A percentile compares a stretch with the other conserved stretches of the same genome.
phyloP scores from a whole-genome alignment of 2,888 invertebrate genomes.

The Clivina fossor region DNA sequence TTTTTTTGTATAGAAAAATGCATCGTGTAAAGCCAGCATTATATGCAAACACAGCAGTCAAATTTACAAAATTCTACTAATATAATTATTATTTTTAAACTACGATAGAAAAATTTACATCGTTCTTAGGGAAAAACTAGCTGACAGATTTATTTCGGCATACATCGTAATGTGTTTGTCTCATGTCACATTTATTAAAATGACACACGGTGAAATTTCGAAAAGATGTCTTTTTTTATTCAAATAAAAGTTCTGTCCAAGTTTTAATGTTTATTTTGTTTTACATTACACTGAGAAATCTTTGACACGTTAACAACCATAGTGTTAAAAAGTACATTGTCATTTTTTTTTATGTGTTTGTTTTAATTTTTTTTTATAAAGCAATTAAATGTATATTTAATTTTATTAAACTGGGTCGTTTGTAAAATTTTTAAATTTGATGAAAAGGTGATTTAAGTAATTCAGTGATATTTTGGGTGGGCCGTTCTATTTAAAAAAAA shows the following conservation, averaged over 20 bases:
- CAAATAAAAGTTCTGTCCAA: no score
- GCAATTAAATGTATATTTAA: slow-evolving; percentile 7
- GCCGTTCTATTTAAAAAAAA: neutral
- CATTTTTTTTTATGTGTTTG: neutral
- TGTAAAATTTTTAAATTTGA: slow-evolving; percentile 4
- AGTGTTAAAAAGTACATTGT: slow-evolving; percentile 1
- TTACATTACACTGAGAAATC: no score
- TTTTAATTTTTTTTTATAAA: neutral
- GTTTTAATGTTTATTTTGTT: slow-evolving; percentile 10
- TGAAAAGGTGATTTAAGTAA: slow-evolving; percentile 8
- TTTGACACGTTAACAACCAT: slow-evolving; percentile 12
- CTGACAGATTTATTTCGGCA: slow-evolving; percentile 20
- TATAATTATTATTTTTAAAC: no score
- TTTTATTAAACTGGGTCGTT: slow-evolving; percentile 16
- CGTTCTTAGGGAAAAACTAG: no score
- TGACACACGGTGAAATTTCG: slow-evolving; percentile 12
- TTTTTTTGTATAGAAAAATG: neutral
- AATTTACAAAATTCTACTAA: neutral
- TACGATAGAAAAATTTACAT: no score
- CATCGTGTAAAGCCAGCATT: neutral
- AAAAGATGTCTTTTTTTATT: no score
- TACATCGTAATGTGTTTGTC: slow-evolving; percentile 18
- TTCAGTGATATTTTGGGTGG: neutral
- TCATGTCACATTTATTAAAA: slow-evolving; percentile 17
- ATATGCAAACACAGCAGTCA: neutral